These are phyloP conservation scores for Ichneumoninae sp. DNA, from an alignment of 2,888 invertebrate genomes.

Conservation along the genomic window DNA sequence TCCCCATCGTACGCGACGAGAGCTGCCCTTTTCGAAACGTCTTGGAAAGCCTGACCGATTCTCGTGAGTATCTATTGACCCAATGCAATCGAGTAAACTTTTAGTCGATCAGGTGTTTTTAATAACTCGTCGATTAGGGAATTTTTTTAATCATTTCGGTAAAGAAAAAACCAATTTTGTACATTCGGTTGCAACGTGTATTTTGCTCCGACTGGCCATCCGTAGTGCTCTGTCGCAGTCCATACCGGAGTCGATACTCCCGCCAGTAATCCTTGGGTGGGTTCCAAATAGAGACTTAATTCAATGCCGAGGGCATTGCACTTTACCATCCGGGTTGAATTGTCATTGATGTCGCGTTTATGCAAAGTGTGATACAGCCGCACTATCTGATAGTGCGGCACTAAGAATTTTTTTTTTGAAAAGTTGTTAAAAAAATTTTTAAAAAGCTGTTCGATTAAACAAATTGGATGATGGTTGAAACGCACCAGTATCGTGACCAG, in stretches of 20 bases:
- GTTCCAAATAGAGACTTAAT: conserved; percentile 74
- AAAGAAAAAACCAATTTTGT: conserved; percentile 26
- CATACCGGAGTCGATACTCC: conserved; percentile 75
- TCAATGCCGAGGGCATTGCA: conserved; percentile 71
- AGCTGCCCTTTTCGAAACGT: conserved; percentile 32
- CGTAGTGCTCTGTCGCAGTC: conserved; percentile 68
- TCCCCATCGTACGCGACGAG: neutral
- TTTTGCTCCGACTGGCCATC: neutral
- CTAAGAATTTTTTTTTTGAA: conserved; percentile 66
- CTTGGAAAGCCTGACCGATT: conserved; percentile 55
- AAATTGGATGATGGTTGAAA: neutral
- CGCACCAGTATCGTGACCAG: neutral
- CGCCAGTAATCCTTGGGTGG: conserved; percentile 75
- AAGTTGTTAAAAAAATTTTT: neutral
- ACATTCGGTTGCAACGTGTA: conserved; percentile 72
- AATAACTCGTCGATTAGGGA: neutral
- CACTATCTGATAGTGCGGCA: conserved; percentile 78
- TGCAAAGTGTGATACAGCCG: conserved; percentile 22
- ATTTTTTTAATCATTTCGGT: neutral
- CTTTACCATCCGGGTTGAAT: conserved; percentile 63
- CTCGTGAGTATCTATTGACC: neutral
- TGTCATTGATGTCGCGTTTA: neutral
- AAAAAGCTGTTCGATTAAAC: neutral
- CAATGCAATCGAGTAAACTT: neutral
- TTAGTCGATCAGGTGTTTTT: conserved; percentile 1